Conservation (phyloP, 2,888 invertebrate genomes). For the Nemapogon koenigi region DNA sequence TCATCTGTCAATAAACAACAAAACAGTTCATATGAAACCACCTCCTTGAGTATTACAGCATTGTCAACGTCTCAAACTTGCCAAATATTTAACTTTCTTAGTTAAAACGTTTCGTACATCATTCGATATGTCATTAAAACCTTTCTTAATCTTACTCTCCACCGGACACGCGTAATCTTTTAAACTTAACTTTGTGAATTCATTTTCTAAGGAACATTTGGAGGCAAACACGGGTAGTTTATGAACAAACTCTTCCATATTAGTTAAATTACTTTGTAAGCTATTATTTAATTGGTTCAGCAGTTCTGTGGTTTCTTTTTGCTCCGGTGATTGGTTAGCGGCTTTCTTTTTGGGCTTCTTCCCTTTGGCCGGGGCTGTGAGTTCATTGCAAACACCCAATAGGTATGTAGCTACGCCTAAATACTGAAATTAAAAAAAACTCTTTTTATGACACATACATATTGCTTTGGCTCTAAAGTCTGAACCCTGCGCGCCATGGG, state of each 20-base stretch:
- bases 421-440: conserved; percentile 47
- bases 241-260: conserved; percentile 45
- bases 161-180: conserved; percentile 43
- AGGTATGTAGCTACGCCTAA: conserved; percentile 63
- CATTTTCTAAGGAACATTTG: conserved; percentile 33
- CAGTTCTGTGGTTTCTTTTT: conserved; percentile 34
- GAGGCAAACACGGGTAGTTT: conserved; percentile 40
- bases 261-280: conserved; percentile 34
- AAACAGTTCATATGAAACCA: too few relatives aligned
- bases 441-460: too few relatives aligned
- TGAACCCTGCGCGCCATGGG: too few relatives aligned
- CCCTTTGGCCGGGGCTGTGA: conserved; percentile 35
- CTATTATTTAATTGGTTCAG: conserved; percentile 36
- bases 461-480: too few relatives aligned
- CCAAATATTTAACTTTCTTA: conserved; percentile 61
- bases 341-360: conserved; percentile 66
- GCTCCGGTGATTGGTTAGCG: conserved; percentile 46
- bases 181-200: conserved; percentile 37
- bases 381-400: conserved; percentile 61
- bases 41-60: too few relatives aligned
- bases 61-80: too few relatives aligned
- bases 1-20: too few relatives aligned
- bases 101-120: conserved; percentile 60
- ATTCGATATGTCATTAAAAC: conserved; percentile 52
- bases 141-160: conserved; percentile 46